Evolutionary conservation across 2,797 vertebrate genomes (phyloP).

Genomic region (Avahi laniger): DNA sequence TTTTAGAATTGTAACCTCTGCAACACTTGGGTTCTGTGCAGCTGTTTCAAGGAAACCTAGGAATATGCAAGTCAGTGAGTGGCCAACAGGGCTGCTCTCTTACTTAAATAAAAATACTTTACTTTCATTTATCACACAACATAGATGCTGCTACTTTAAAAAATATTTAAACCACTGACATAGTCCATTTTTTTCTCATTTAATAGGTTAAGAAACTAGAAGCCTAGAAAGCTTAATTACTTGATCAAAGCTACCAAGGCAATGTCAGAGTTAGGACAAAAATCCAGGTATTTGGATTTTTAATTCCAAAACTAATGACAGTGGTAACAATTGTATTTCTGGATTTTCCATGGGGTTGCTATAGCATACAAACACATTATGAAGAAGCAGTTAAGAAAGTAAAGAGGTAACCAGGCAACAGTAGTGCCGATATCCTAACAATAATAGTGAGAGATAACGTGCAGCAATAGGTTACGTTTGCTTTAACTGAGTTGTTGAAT

Average conservation of each 20-base stretch:
- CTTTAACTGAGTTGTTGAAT: not conserved
- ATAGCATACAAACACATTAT: not conserved
- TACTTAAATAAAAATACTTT: not conserved
- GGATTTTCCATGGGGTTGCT: not conserved
- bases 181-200: not conserved
- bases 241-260: not conserved
- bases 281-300: not conserved
- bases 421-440: not conserved
- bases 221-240: not conserved
- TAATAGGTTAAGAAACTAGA: not conserved
- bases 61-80: not conserved
- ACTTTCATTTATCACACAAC: not conserved
- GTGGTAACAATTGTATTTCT: not conserved
- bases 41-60: not conserved
- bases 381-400: constrained; percentile 45
- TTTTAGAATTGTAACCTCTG: not conserved
- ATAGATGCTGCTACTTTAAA: not conserved
- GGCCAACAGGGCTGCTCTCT: not conserved
- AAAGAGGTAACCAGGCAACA: constrained; percentile 60
- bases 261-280: not conserved
- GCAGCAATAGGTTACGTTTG: not conserved
- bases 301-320: not conserved
- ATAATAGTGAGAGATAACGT: not conserved
- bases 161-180: not conserved
- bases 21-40: not conserved